Evolutionary conservation across 2,797 vertebrate species (phyloP).

Genomic region (Xiphorhynchus erythropygius): DNA sequence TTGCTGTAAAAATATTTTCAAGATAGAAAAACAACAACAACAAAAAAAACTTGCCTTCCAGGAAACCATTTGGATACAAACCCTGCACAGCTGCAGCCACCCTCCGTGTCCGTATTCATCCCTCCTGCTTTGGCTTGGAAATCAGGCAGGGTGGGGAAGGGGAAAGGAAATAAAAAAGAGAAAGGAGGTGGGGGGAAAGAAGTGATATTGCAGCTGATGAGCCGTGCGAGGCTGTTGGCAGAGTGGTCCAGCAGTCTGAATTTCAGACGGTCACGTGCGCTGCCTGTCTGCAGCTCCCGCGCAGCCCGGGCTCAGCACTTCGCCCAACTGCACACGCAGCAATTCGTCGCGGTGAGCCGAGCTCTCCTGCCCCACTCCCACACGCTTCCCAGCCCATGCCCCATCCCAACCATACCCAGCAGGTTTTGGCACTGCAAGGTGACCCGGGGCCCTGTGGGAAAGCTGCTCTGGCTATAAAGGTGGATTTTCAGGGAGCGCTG

Average conservation of each 20-base stretch:
- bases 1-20: neutral
- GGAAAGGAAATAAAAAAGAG: too few species aligned
- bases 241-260: conserved; percentile 55
- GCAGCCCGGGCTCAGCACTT: conserved; percentile 18
- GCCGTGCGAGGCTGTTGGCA: conserved; percentile 6
- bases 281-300: conserved; percentile 42
- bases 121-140: neutral
- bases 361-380: neutral
- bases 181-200: neutral
- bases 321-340: conserved; percentile 30
- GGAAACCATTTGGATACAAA: conserved; percentile 49
- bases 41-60: conserved; percentile 24
- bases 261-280: conserved; percentile 53
- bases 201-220: conserved; percentile 3
- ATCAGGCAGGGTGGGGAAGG: neutral
- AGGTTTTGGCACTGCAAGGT: neutral
- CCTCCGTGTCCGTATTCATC: neutral
- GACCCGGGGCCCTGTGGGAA: neutral
- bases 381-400: neutral
- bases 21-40: neutral
- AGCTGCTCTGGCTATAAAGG: neutral
- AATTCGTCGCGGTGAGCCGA: neutral
- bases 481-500: neutral
- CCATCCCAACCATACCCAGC: neutral
- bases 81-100: conserved; percentile 25